Conservation (phyloP, 2,113 vertebrate species). For the Ammodytes dubius region DNA sequence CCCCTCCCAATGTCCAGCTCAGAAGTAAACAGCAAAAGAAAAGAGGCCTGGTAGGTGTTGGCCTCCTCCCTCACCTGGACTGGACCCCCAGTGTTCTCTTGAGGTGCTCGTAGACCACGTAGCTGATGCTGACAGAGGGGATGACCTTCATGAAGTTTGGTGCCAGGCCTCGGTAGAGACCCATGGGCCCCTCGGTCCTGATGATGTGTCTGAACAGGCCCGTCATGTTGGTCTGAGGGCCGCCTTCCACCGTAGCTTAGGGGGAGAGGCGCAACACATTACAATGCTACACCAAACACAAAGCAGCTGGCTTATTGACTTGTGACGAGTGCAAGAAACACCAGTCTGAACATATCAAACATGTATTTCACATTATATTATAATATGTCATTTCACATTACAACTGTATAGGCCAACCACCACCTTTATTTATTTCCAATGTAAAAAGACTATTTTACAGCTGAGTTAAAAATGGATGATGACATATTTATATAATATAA, state of each 20-base stretch:
- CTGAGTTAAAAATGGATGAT: too few relatives aligned
- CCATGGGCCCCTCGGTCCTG: constrained; percentile 90
- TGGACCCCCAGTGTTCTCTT: constrained; percentile 92
- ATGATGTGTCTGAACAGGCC: constrained; percentile 94
- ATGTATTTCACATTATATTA: neutral
- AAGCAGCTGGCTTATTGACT: neutral
- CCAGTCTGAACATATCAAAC: neutral
- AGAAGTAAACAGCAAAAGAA: neutral
- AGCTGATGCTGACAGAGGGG: constrained; percentile 98
- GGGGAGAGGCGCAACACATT: neutral
- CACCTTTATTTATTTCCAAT: too few relatives aligned
- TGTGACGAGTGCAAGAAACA: neutral
- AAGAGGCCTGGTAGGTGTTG: neutral
- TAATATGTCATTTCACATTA: too few relatives aligned
- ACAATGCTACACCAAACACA: constrained; percentile 7
- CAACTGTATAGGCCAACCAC: too few relatives aligned
- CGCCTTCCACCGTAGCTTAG: constrained; percentile 89
- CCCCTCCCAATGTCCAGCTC: neutral
- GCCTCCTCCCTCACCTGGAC: constrained; percentile 87
- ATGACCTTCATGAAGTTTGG: constrained; percentile 99
- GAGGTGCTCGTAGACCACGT: constrained; percentile 96
- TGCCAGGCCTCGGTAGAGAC: constrained; percentile 95
- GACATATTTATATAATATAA: too few relatives aligned
- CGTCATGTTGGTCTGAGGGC: constrained; percentile 91
- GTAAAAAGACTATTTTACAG: too few relatives aligned